A percentile compares a stretch with the other conserved stretches of the same genome.
These are phyloP conservation scores for Myioborus melanocephalus DNA, from an alignment of 2,797 vertebrate genomes.

Conservation along the genomic window DNA sequence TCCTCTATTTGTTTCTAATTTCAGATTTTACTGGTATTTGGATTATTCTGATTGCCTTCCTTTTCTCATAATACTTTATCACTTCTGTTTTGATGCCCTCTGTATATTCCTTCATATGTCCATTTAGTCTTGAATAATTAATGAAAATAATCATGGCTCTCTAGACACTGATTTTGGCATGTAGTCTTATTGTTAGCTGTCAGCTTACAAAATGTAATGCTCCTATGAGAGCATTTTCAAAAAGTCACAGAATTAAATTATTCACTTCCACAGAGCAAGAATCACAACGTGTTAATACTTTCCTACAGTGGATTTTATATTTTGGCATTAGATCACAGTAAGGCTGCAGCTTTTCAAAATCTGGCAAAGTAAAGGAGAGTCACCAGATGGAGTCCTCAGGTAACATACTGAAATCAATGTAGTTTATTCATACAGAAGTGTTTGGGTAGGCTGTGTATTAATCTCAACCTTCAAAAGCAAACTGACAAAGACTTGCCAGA, in stretches of 20 bases:
- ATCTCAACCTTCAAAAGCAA: constrained; percentile 42
- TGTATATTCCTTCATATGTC: constrained; percentile 4
- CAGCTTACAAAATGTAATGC: constrained; percentile 1
- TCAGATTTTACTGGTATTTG: not conserved
- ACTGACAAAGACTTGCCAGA: not conserved
- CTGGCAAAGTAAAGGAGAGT: constrained; percentile 43
- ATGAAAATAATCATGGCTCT: constrained; percentile 10
- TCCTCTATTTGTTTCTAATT: not conserved
- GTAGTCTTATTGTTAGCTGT: not conserved
- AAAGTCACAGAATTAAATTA: constrained; percentile 30
- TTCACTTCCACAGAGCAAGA: constrained; percentile 15
- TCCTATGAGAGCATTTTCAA: not conserved
- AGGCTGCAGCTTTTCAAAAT: constrained; percentile 42
- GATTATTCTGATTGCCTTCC: not conserved
- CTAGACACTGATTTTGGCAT: not conserved
- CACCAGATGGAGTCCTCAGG: constrained; percentile 64
- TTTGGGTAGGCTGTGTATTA: constrained; percentile 38
- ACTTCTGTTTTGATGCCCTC: not conserved
- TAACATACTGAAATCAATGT: constrained; percentile 61
- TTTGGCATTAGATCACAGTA: constrained; percentile 51
- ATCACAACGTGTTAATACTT: constrained; percentile 16
- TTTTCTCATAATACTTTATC: not conserved
- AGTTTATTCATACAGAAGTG: constrained; percentile 54
- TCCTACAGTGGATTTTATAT: constrained; percentile 40
- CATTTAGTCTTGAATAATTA: constrained; percentile 33